Percentiles rank a stretch among this genome's conserved stretches.
Evolutionary conservation across 2,888 invertebrate species (phyloP).

Genomic region (Drepana falcataria): DNA sequence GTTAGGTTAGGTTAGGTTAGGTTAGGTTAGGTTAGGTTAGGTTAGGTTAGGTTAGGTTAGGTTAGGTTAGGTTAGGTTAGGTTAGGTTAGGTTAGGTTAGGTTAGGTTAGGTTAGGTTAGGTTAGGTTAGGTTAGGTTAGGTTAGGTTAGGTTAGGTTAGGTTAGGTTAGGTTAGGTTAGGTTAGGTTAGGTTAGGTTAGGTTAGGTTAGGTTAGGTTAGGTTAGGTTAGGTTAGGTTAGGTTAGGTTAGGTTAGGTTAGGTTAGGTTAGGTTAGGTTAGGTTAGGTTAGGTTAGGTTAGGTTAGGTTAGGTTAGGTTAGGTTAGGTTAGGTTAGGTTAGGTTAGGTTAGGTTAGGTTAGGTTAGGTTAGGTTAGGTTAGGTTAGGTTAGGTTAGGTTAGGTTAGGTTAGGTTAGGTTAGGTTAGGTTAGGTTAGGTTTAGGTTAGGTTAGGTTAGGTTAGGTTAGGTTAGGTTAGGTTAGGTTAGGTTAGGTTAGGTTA

Average conservation of each 20-base stretch:
- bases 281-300: slow-evolving; percentile 10
- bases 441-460: neutral
- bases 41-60: slow-evolving; percentile 9
- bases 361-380: slow-evolving; percentile 17
- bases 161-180: slow-evolving; percentile 9
- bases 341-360: slow-evolving; percentile 15
- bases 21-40: slow-evolving; percentile 10
- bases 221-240: slow-evolving; percentile 10
- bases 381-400: slow-evolving; percentile 17
- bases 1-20: slow-evolving; percentile 11
- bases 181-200: slow-evolving; percentile 8
- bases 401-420: slow-evolving; percentile 10
- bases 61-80: slow-evolving; percentile 1
- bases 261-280: slow-evolving; percentile 9
- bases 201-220: slow-evolving; percentile 9
- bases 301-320: slow-evolving; percentile 12
- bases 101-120: slow-evolving; percentile 9
- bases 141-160: slow-evolving; percentile 9
- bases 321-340: slow-evolving; percentile 12
- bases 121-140: slow-evolving; percentile 10
- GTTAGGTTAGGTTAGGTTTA: slow-evolving; percentile 6
- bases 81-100: slow-evolving; percentile 5
- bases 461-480: slow-evolving; percentile 1
- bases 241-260: slow-evolving; percentile 1
- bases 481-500: slow-evolving; percentile 11